Conservation (phyloP, 1,140 invertebrate genomes). For the Drosophila repleta region DNA sequence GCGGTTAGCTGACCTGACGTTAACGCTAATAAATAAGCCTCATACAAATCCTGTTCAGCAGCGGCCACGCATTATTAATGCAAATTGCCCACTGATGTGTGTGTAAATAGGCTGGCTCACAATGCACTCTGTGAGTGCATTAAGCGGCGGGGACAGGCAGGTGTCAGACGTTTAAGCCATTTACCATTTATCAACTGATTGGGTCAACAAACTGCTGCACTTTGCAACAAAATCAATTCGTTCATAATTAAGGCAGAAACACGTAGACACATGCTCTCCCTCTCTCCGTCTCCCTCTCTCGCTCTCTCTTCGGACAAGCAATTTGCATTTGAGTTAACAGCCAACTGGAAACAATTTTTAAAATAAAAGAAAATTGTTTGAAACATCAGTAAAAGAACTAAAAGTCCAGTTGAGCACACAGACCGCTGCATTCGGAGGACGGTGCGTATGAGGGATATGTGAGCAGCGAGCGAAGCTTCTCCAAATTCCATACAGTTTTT, state of each 20-base stretch:
- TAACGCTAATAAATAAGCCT: slow-evolving; percentile 35
- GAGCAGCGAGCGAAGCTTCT: slow-evolving; percentile 34
- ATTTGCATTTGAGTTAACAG: slow-evolving; percentile 52
- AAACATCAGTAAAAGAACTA: neutral
- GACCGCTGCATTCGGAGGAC: slow-evolving; percentile 36
- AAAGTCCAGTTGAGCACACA: slow-evolving; percentile 12
- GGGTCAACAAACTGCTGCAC: slow-evolving; percentile 65
- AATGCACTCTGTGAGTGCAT: slow-evolving; percentile 6
- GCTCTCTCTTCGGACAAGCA: slow-evolving; percentile 24
- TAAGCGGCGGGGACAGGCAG: slow-evolving; percentile 18
- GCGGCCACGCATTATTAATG: slow-evolving; percentile 61
- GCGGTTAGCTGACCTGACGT: slow-evolving; percentile 12
- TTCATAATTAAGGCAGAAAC: slow-evolving; percentile 68
- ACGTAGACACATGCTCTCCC: slow-evolving; percentile 3
- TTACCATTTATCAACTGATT: slow-evolving; percentile 60
- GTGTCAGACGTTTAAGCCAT: slow-evolving; percentile 48
- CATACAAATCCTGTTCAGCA: slow-evolving; percentile 43
- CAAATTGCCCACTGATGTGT: slow-evolving; percentile 57
- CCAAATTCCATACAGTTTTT: slow-evolving; percentile 46
- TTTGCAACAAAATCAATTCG: slow-evolving; percentile 56
- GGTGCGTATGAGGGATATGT: slow-evolving; percentile 70
- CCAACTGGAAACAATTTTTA: slow-evolving; percentile 54
- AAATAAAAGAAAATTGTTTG: slow-evolving; percentile 26
- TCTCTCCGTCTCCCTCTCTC: neutral
- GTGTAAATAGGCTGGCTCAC: slow-evolving; percentile 23